A percentile compares a stretch with the other conserved stretches of the same genome.
Conservation (phyloP, 2,888 invertebrate species). For the Spialia ferax region DNA sequence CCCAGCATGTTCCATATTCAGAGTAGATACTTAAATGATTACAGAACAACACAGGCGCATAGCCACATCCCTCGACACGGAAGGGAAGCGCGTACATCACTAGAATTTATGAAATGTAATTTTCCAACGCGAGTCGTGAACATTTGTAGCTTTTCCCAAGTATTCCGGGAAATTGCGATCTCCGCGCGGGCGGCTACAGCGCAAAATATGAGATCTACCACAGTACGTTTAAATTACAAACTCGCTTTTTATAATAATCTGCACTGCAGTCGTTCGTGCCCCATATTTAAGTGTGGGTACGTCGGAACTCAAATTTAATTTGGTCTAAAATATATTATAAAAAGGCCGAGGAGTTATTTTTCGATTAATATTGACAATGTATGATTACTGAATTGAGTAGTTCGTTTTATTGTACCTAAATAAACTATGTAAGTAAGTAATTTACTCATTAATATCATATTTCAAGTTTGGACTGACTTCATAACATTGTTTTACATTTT, state of each 20-base stretch:
- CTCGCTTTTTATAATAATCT: slow-evolving; percentile 75
- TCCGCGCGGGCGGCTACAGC: slow-evolving; percentile 56
- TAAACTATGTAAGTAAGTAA: no score
- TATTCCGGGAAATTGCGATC: slow-evolving; percentile 84
- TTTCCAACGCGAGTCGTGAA: slow-evolving; percentile 80
- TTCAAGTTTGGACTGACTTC: no score
- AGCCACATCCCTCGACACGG: slow-evolving; percentile 23
- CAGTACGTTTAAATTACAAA: slow-evolving; percentile 79
- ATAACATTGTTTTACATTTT: no score
- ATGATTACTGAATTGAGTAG: no score
- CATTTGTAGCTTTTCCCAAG: slow-evolving; percentile 86
- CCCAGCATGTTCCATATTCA: no score
- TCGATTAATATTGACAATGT: no score
- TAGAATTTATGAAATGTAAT: slow-evolving; percentile 84
- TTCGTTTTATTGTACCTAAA: no score
- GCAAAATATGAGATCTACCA: slow-evolving; percentile 79
- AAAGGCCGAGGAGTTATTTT: neutral
- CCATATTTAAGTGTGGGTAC: slow-evolving; percentile 30
- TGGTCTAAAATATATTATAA: slow-evolving; percentile 8
- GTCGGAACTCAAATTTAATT: slow-evolving; percentile 23
- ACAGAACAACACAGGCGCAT: neutral
- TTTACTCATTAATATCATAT: no score
- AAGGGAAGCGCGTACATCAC: slow-evolving; percentile 56
- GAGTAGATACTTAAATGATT: no score
- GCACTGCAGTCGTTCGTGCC: slow-evolving; percentile 53